Evolutionary conservation across 2,888 invertebrate species (phyloP).

Genomic region (Aleiodes alternator): DNA sequence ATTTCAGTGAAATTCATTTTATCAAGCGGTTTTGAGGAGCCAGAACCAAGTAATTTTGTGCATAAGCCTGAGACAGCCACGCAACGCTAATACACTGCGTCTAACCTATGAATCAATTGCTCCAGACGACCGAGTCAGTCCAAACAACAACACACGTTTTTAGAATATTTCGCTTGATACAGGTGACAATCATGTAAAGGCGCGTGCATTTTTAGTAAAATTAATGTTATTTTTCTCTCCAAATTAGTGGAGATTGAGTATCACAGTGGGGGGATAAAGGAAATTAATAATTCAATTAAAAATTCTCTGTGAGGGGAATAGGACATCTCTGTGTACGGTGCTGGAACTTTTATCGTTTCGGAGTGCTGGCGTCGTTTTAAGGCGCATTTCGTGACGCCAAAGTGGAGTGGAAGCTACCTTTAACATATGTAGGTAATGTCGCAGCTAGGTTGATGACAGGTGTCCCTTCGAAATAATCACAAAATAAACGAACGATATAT

Average conservation of each 20-base stretch:
- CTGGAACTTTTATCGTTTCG: background rate
- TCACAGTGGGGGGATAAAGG: background rate
- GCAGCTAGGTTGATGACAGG: too few relatives aligned
- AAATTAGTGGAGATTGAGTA: background rate
- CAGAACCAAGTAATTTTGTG: background rate
- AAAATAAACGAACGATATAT: too few relatives aligned
- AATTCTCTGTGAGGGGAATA: background rate
- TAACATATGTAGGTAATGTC: too few relatives aligned
- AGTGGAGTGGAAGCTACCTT: too few relatives aligned
- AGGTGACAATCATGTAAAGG: background rate
- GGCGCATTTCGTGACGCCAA: background rate
- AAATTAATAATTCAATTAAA: background rate
- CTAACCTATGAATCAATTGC: constrained; percentile 26
- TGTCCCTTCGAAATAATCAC: too few relatives aligned
- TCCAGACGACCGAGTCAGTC: background rate
- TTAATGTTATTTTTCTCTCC: background rate
- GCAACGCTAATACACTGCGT: constrained; percentile 25
- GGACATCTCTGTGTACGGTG: constrained; percentile 14
- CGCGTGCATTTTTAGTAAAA: too few relatives aligned
- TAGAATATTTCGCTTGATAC: background rate
- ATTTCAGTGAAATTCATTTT: constrained; percentile 70
- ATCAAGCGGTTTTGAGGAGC: constrained; percentile 16
- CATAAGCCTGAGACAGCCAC: constrained; percentile 11
- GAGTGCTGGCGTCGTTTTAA: background rate
- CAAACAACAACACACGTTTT: background rate